Base-by-base conservation (phyloP, 2,797 vertebrate genomes). In the Eupleurogrammus muticus region DNA sequence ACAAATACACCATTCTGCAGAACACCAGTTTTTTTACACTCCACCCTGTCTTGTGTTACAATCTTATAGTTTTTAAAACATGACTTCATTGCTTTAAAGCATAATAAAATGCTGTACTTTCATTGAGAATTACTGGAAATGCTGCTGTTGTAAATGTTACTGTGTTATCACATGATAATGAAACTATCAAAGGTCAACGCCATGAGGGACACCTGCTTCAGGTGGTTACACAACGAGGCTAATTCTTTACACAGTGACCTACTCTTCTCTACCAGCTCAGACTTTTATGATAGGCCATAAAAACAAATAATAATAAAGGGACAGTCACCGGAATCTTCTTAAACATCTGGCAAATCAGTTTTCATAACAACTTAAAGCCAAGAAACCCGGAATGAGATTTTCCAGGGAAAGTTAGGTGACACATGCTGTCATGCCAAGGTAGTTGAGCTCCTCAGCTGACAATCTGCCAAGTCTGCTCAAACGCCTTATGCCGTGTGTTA, bases 261-360 rank as follows among this genome's bases (percentile, higher is more conserved):
- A 59, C 40, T 70, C 52, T 73, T 54, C 36, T n/a, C n/a, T n/a
- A 77, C 53, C 64, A 64, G 63, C 72, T 80, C 53, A 75, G 34
- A 50, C 47, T 36, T 89, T 92, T 89, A 89, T 87, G 66, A 12
- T 2, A 12, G 34, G 74, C 53, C 36, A 73, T 86, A 84, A 85
- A 84, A 11, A 68, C 34, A 69, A 67, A 14, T 17, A 28, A 24
- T 52, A 19, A 54, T 36, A 20, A 48, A 32, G 9, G 62, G 11
- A 14, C 14, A 54, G 19, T 54, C 3, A 34, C 35, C 40, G 14
- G 1, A 63, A 62, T 61, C 48, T 16, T 5, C 9, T 49, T 5
- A 40, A 48, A 62, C 0, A 82, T 59, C 35, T 56, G 42, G 28
- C 13, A 60, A 71, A 79, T 67, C 64, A 36, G 35, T 66, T 86